Evolutionary conservation across 2,113 vertebrate genomes (phyloP).

Genomic region (Mirza zaza): DNA sequence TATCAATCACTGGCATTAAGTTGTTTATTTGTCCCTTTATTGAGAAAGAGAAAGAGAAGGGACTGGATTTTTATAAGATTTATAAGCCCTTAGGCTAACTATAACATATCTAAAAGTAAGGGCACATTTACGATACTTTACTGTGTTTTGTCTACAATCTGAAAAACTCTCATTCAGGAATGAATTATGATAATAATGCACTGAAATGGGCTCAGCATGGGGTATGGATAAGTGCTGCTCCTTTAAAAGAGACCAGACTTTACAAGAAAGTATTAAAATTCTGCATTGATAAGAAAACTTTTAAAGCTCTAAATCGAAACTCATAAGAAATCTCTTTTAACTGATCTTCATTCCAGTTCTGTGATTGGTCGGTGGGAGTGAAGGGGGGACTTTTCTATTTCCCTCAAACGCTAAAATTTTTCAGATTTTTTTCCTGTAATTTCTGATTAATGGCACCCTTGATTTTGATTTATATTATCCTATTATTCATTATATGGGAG

Average conservation of each 20-base stretch:
- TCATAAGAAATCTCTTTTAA: neutral
- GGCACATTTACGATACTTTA: neutral
- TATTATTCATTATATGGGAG: constrained; percentile 67
- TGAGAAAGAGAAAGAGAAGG: neutral
- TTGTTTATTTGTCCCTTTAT: neutral
- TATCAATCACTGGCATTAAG: neutral
- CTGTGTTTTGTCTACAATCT: neutral
- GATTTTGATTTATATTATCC: constrained; percentile 78
- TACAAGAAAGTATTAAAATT: neutral
- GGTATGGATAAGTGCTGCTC: neutral
- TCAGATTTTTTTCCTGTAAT: constrained; percentile 36
- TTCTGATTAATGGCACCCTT: constrained; percentile 73
- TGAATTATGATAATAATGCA: neutral
- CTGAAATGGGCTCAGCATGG: neutral
- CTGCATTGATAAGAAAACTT: constrained; percentile 29
- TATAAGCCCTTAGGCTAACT: neutral
- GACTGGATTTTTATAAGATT: neutral
- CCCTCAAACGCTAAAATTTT: constrained; percentile 25
- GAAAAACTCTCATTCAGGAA: neutral
- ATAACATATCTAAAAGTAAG: neutral
- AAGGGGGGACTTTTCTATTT: neutral
- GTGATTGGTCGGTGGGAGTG: neutral
- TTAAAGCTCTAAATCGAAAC: neutral
- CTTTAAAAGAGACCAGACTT: neutral
- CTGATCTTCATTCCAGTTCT: neutral